phyloP scores from a whole-genome alignment of 1,140 invertebrate genomes.

The Phenacoccus solenopsis region DNA sequence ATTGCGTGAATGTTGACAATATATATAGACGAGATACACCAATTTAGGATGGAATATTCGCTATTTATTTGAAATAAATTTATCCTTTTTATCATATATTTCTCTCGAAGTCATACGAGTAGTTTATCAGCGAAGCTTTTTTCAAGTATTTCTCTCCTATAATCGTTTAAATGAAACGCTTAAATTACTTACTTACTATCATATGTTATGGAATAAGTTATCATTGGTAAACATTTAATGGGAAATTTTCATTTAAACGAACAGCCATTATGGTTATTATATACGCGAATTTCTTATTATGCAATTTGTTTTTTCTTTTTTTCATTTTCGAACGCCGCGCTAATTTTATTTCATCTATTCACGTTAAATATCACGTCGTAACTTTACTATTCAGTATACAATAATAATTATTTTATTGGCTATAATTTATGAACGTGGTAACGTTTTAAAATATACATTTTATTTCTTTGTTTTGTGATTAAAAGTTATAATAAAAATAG shows the following conservation, averaged over 20 bases:
- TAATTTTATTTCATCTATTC: neutral
- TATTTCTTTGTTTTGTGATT: conserved; percentile 3
- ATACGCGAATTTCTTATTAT: neutral
- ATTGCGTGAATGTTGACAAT: neutral
- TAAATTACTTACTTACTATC: too few relatives aligned
- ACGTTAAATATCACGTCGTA: neutral
- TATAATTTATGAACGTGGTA: neutral
- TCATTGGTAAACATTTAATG: too few relatives aligned
- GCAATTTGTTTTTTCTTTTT: neutral
- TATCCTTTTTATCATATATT: neutral
- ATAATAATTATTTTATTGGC: neutral
- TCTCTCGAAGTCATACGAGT: neutral
- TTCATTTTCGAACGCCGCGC: neutral
- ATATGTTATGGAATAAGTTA: too few relatives aligned
- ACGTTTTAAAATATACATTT: neutral
- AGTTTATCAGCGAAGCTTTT: too few relatives aligned
- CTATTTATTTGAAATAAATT: neutral
- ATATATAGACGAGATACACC: neutral
- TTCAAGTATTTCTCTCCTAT: too few relatives aligned
- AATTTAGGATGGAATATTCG: neutral
- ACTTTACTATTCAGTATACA: neutral
- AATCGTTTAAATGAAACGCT: too few relatives aligned
- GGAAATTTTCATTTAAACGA: too few relatives aligned
- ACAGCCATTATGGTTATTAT: too few relatives aligned
- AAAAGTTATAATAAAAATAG: neutral